Conservation (phyloP, 2,888 invertebrate genomes). For the Heterodera filipjevi region DNA sequence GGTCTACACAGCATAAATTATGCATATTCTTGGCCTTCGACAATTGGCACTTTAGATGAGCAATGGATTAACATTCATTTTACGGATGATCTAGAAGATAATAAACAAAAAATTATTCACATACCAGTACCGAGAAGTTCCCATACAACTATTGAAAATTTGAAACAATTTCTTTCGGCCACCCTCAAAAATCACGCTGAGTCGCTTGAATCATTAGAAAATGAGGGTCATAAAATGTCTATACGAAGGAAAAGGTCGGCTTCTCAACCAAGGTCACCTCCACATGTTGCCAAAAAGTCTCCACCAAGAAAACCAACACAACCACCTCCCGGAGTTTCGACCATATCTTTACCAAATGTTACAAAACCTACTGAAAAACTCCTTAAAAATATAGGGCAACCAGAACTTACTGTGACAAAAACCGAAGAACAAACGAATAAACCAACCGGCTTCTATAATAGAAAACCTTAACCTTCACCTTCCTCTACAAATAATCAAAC, state of each 20-base stretch:
- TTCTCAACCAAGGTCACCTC: not conserved
- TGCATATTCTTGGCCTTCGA: constrained; percentile 18
- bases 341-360: no score
- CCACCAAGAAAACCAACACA: no score
- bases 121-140: constrained; percentile 7
- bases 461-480: no score
- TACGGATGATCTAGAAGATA: not conserved
- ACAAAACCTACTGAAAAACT: no score
- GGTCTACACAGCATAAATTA: constrained; percentile 21
- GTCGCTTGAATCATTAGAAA: not conserved
- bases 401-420: no score
- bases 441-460: no score
- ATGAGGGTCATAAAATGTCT: not conserved
- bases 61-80: constrained; percentile 16
- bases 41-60: constrained; percentile 9
- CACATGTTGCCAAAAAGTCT: not conserved
- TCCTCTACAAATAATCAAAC: no score
- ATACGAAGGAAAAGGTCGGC: not conserved
- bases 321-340: no score
- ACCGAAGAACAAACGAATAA: no score
- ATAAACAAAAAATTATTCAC: not conserved
- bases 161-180: not conserved
- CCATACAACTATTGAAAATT: not conserved
- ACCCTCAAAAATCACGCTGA: not conserved
- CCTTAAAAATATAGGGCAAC: no score